A percentile compares a stretch with the other conserved stretches of the same genome.
Conservation (phyloP, 2,888 invertebrate genomes). For the Apocheima hispidaria region DNA sequence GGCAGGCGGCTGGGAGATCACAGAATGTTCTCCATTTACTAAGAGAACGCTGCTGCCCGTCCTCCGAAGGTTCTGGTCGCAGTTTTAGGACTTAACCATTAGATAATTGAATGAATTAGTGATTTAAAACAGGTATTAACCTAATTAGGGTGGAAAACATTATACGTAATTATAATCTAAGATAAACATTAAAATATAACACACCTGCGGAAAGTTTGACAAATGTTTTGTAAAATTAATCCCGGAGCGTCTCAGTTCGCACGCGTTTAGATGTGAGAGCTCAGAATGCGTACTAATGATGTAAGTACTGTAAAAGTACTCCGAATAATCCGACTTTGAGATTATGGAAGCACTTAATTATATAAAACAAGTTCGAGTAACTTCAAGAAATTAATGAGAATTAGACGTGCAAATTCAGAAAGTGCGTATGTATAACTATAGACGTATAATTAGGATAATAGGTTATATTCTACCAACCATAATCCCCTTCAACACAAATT, state of each 20-base stretch:
- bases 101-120: neutral
- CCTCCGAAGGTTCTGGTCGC: no score
- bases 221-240: slow-evolving; percentile 43
- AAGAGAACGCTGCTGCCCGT: no score
- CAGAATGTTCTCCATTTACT: no score
- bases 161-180: slow-evolving; percentile 41
- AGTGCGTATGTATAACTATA: slow-evolving; percentile 25
- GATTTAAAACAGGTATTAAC: neutral
- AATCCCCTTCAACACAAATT: neutral
- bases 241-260: slow-evolving; percentile 14
- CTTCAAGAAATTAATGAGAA: slow-evolving; percentile 25
- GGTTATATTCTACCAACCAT: neutral
- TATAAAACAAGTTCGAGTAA: slow-evolving; percentile 32
- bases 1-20: no score
- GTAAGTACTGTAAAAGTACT: slow-evolving; percentile 38
- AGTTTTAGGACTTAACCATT: no score
- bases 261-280: slow-evolving; percentile 25
- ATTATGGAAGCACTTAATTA: slow-evolving; percentile 37
- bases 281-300: slow-evolving; percentile 35
- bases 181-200: slow-evolving; percentile 41
- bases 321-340: slow-evolving; percentile 35
- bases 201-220: slow-evolving; percentile 41
- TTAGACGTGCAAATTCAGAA: slow-evolving; percentile 11
- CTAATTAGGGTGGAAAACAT: neutral
- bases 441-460: neutral